phyloP scores from a whole-genome alignment of 2,113 vertebrate genomes.

The Pelusios castaneus region DNA sequence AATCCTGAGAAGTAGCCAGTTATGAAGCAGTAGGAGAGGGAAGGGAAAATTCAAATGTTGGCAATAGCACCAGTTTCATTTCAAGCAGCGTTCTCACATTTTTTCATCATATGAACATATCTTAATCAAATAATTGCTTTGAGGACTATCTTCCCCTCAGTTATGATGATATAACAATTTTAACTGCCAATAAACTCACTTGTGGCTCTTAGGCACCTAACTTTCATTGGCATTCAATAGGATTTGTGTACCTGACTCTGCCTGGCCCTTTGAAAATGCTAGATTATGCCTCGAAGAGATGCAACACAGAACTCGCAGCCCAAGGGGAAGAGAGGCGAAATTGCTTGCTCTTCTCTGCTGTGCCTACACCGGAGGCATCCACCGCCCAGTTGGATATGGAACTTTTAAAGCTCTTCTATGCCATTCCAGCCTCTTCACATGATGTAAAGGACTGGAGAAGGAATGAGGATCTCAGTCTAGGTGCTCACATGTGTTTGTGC shows the following conservation, averaged over 20 bases:
- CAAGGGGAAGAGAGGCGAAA: neutral
- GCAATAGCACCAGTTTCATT: neutral
- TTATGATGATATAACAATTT: neutral
- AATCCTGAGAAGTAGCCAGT: neutral
- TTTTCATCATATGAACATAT: neutral
- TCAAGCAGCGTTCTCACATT: neutral
- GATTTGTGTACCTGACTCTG: neutral
- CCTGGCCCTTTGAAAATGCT: rapidly evolving
- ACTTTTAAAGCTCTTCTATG: neutral
- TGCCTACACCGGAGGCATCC: neutral
- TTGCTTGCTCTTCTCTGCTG: neutral
- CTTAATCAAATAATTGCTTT: conserved; percentile 5
- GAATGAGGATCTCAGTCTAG: neutral
- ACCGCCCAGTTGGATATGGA: neutral
- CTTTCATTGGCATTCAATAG: neutral
- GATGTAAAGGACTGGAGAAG: neutral
- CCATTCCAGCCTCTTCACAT: neutral
- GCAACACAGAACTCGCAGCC: neutral
- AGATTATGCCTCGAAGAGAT: neutral
- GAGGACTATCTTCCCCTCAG: neutral
- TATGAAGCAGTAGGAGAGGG: neutral
- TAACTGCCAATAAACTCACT: neutral
- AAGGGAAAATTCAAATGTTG: conserved; percentile 6
- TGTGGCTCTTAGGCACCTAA: neutral
- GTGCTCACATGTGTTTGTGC: neutral